phyloP scores from a whole-genome alignment of 2,888 invertebrate species.

The Lasioglossum zephyrum region DNA sequence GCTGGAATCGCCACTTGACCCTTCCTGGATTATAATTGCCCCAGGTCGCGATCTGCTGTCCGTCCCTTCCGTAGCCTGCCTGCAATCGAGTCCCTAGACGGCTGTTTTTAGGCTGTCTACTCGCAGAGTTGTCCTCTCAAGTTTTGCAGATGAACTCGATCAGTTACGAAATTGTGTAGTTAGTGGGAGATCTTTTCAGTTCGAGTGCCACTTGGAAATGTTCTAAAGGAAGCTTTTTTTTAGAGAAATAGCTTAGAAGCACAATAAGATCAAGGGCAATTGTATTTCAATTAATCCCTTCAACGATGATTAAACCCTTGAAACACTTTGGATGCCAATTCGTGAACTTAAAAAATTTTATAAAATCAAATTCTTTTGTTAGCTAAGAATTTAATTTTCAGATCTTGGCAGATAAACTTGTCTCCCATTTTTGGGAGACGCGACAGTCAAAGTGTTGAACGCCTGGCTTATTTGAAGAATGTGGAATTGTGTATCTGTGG shows the following conservation, averaged over 20 bases:
- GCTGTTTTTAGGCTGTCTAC: not conserved
- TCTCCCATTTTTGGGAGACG: not conserved
- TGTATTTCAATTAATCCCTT: no score
- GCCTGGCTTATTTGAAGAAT: not conserved
- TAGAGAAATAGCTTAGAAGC: no score
- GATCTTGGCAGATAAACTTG: not conserved
- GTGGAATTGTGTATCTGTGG: not conserved
- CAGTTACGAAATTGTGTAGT: no score
- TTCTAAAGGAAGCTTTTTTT: no score
- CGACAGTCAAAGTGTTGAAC: not conserved
- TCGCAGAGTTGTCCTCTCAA: not conserved
- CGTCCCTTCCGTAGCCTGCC: not conserved
- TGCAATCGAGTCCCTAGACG: not conserved
- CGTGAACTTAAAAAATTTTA: no score
- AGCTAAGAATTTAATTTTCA: no score
- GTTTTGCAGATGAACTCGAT: not conserved
- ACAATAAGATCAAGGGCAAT: no score
- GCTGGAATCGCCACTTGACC: constrained; percentile 43
- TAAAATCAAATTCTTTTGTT: no score
- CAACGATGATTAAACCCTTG: no score
- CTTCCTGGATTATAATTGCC: constrained; percentile 38
- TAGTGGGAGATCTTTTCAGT: not conserved
- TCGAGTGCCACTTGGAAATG: not conserved
- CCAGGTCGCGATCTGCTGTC: constrained; percentile 13
- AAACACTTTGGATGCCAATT: no score